Evolutionary conservation across 2,888 invertebrate species (phyloP).

Genomic region (Hetaerina titia): DNA sequence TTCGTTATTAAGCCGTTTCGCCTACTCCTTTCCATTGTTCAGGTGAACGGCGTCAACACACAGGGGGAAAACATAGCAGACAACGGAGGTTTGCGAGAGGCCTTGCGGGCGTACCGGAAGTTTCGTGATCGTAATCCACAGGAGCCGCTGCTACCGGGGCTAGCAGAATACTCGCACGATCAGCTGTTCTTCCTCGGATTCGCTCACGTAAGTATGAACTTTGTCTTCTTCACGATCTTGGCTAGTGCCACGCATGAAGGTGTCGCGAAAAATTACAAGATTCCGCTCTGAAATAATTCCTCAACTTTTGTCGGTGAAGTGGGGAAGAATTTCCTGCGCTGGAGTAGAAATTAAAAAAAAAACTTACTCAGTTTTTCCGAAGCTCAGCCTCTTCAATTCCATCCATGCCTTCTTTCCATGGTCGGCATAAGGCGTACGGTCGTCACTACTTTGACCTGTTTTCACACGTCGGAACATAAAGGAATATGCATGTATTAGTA

Average conservation of each 20-base stretch:
- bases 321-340: background rate
- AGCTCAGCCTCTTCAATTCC: background rate
- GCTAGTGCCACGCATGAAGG: too few species aligned
- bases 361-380: background rate
- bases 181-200: slow-evolving; percentile 80
- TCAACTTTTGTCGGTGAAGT: background rate
- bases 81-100: slow-evolving; percentile 81
- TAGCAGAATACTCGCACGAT: slow-evolving; percentile 77
- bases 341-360: background rate
- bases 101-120: slow-evolving; percentile 78
- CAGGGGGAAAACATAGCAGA: slow-evolving; percentile 82
- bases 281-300: background rate
- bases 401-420: background rate
- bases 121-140: slow-evolving; percentile 75
- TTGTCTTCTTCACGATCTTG: too few species aligned
- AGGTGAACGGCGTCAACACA: slow-evolving; percentile 74
- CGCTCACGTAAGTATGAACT: slow-evolving; percentile 74
- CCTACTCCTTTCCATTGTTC: background rate
- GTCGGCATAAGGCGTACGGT: background rate
- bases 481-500: too few species aligned
- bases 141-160: slow-evolving; percentile 76
- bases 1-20: background rate
- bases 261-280: background rate
- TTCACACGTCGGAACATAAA: too few species aligned
- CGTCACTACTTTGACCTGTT: background rate